These are phyloP conservation scores for Coptodon bakossiorum DNA, from an alignment of 2,113 vertebrate species.

Conservation along the genomic window DNA sequence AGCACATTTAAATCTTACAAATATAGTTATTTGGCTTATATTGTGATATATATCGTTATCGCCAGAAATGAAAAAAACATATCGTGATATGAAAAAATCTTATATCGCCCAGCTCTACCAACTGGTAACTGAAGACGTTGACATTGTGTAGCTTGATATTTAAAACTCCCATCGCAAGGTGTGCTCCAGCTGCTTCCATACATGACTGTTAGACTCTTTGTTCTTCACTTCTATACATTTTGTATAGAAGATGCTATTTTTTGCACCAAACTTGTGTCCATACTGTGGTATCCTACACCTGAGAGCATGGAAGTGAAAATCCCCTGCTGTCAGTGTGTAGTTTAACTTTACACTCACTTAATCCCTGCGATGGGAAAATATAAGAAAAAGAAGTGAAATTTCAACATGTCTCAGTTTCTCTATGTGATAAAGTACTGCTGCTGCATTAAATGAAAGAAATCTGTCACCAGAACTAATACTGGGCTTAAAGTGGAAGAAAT, in stretches of 20 bases:
- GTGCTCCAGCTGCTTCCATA: not conserved
- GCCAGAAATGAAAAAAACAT: no score
- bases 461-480: not conserved
- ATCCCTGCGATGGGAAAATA: not conserved
- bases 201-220: not conserved
- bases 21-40: no score
- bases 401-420: not conserved
- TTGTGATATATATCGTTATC: no score
- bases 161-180: not conserved
- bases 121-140: not conserved
- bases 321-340: not conserved
- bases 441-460: not conserved
- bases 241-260: not conserved
- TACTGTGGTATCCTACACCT: not conserved
- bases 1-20: no score
- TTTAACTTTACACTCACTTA: not conserved
- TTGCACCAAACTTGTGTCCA: not conserved
- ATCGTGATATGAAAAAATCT: no score
- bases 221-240: not conserved
- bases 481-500: not conserved
- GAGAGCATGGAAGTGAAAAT: accelerated
- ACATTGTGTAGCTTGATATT: not conserved
- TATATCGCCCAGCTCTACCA: no score
- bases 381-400: not conserved
- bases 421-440: not conserved